Conservation (phyloP, 2,888 invertebrate species). For the Autographa pulchrina region DNA sequence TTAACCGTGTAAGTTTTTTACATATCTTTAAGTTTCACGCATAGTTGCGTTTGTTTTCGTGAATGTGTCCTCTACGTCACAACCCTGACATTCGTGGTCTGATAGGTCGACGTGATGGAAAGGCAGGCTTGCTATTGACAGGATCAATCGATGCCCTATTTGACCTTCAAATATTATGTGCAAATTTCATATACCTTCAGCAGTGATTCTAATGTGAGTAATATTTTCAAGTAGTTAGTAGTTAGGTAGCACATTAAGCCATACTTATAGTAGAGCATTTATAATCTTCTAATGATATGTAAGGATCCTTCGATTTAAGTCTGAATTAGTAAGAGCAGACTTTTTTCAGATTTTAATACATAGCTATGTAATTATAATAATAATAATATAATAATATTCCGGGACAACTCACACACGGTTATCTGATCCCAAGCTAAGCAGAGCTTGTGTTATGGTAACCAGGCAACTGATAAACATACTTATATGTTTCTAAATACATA, state of each 20-base stretch:
- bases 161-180: neutral
- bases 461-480: no score
- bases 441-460: no score
- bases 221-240: no score
- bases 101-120: neutral
- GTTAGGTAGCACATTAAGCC: no score
- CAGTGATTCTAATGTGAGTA: neutral
- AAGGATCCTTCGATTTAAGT: neutral
- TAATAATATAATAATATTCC: no score
- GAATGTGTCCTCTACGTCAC: neutral
- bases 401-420: no score
- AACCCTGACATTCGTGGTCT: constrained; percentile 1
- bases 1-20: no score
- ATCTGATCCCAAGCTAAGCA: no score
- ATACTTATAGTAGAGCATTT: neutral
- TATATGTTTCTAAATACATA: no score
- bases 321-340: neutral
- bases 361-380: no score
- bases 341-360: no score
- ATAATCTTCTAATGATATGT: neutral
- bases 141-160: neutral
- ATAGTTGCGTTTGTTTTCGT: neutral
- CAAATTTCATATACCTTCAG: neutral
- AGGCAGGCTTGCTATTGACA: neutral
- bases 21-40: neutral